Conservation (phyloP, 2,888 invertebrate genomes). For the Drepana falcataria region DNA sequence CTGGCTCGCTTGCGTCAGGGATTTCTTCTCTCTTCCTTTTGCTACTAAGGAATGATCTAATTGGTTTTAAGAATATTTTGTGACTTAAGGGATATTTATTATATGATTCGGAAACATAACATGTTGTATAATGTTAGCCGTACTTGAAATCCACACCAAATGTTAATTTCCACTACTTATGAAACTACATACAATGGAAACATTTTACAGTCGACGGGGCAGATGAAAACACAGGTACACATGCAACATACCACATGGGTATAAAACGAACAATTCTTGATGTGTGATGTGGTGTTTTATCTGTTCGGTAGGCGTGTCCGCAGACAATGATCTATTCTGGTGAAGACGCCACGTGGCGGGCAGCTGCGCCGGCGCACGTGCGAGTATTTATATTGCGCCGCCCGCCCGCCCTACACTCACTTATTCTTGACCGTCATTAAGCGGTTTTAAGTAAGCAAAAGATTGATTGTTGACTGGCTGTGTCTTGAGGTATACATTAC, state of each 20-base stretch:
- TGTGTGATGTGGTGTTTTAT: constrained; percentile 77
- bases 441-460: not conserved
- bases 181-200: not conserved
- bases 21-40: no score
- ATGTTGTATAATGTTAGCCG: not conserved
- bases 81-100: no score
- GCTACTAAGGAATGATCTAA: no score
- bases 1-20: no score
- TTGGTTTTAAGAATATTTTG: no score
- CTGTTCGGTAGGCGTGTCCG: constrained; percentile 66
- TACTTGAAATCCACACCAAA: not conserved
- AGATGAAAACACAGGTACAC: constrained; percentile 39
- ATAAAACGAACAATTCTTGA: constrained; percentile 50
- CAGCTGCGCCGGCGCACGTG: constrained; percentile 75
- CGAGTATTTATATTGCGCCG: constrained; percentile 65
- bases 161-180: not conserved
- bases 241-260: constrained; percentile 13
- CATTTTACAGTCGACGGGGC: not conserved
- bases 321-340: constrained; percentile 77
- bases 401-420: constrained; percentile 47
- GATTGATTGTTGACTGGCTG: constrained; percentile 1
- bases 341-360: constrained; percentile 71
- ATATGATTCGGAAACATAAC: not conserved
- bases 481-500: not conserved
- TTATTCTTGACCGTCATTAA: constrained; percentile 24